These are phyloP conservation scores for Heterodera filipjevi DNA, from an alignment of 2,888 invertebrate species.

Conservation along the genomic window DNA sequence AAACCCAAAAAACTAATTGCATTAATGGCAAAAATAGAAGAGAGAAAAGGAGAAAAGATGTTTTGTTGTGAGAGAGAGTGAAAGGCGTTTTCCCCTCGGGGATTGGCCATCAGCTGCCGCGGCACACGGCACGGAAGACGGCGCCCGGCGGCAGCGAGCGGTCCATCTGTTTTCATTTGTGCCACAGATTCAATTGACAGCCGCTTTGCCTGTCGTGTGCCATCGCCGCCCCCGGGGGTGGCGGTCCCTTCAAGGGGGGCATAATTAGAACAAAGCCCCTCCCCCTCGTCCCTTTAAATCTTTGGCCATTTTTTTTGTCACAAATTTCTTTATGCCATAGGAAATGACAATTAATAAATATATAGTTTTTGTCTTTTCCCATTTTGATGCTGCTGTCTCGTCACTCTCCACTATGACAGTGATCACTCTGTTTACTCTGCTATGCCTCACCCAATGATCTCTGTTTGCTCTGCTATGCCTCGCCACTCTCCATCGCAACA, in stretches of 20 bases:
- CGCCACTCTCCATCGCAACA: neutral
- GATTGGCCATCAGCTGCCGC: neutral
- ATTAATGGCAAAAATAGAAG: neutral
- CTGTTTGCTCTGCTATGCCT: no score
- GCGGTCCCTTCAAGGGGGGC: neutral
- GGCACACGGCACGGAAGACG: neutral
- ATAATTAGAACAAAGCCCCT: neutral
- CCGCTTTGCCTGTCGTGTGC: neutral
- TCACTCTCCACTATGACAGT: no score
- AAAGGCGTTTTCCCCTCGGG: neutral
- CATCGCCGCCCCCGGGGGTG: neutral
- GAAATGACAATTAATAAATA: no score
- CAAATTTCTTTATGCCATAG: no score
- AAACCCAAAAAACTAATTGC: neutral
- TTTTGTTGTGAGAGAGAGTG: no score
- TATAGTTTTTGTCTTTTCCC: no score
- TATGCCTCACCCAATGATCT: no score
- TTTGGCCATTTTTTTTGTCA: no score
- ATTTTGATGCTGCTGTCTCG: no score
- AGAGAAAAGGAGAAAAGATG: neutral
- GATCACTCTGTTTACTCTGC: no score
- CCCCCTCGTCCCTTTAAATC: no score
- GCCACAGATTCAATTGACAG: slow-evolving; percentile 1
- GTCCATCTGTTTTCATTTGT: slow-evolving; percentile 9
- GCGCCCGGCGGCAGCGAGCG: no score